A percentile compares a stretch with the other conserved stretches of the same genome.
These are phyloP conservation scores for Lepus townsendii DNA, from an alignment of 2,797 vertebrate species.

Conservation along the genomic window DNA sequence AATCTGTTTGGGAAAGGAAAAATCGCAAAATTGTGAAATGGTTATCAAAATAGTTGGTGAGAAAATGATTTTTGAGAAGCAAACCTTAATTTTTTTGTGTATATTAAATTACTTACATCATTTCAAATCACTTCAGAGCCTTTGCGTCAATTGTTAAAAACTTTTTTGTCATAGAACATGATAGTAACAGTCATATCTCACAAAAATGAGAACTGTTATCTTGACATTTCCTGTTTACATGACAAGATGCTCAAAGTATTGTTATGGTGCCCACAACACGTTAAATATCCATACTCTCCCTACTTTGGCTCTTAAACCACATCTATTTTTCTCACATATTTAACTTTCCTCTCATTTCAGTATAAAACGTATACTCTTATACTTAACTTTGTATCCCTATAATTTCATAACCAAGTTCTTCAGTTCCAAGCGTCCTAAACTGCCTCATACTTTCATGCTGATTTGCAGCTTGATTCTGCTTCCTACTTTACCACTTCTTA, in stretches of 20 bases:
- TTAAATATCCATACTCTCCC: neutral
- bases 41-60: slow-evolving; percentile 6
- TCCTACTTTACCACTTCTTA: neutral
- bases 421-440: neutral
- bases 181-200: neutral
- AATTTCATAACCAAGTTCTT: slow-evolving; percentile 14
- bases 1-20: neutral
- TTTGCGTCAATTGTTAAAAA: neutral
- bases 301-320: neutral
- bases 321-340: neutral
- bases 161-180: neutral
- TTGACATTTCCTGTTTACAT: neutral
- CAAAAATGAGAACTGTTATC: neutral
- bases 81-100: neutral
- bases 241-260: neutral
- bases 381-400: neutral
- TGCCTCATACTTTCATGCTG: neutral
- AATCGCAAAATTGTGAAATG: neutral
- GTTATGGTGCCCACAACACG: neutral
- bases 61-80: slow-evolving; percentile 25
- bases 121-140: neutral
- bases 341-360: neutral
- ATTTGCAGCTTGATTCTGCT: neutral
- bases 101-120: neutral
- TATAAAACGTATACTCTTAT: neutral